Base-by-base conservation (phyloP, 1,140 invertebrate genomes). In the Drosophila rufa region DNA sequence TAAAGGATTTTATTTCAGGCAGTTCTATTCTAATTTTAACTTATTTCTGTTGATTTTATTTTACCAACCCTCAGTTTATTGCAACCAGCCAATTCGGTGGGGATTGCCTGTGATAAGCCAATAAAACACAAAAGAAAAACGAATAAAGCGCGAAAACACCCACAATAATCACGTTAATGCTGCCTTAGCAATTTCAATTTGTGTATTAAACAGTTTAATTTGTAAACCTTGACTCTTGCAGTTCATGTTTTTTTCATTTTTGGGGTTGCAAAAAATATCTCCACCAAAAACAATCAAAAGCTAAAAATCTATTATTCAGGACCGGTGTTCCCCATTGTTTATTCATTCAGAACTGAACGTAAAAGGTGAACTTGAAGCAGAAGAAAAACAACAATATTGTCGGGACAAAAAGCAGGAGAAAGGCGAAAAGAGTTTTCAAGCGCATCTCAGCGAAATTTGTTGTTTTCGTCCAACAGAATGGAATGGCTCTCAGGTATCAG, bases 281-380 rank as follows among this genome's bases (percentile, higher is more conserved):
- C 62, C 66, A 65, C 51, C 83, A 83, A 86, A 86, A 74, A 66
- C 83, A 87, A 87, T 86, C 79, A 86, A 86, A 87, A 77, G 83
- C 83, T 87, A 59, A 87, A 87, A 70, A 86, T 87, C 84, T 89
- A 83, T 87, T 89, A 87, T 87, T 87, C 80, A 89, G 82, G 73
- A 69, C 66, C 66, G 51, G 38, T 45, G 70, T 40, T 47, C 47
- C 58, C 42, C 65, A 80, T 83, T 83, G 68, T 89, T 83, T 89
- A 80, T 89, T 83, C 68, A 80, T 70, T 59, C 48, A 55, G 45
- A 69, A 64, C 76, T 47, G 64, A 56, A 45, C 64, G 50, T 61
- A 62, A 48, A 53, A 43, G 38, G 38, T 79, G 38, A 60, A 77
- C 30, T 48, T 70, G 51, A 51, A 74, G 45, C n/a, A 19, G 11